Evolutionary conservation across 2,888 invertebrate genomes (phyloP), one percentile per base, ranked within the genome.

Genomic region (Herminia tarsipennalis): DNA sequence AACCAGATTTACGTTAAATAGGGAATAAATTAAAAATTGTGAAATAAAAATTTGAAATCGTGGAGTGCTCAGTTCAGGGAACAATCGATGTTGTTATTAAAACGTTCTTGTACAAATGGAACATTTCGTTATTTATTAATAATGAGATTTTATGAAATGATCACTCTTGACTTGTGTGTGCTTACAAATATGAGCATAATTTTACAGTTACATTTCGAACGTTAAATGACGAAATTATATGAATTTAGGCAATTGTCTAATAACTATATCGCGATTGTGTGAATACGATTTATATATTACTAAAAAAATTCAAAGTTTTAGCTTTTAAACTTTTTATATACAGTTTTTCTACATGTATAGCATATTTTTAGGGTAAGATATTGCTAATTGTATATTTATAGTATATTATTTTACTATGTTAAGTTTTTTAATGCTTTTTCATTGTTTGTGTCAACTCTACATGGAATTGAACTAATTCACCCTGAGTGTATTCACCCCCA

Each of bases 301-400:
- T 24, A 68, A 55, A 63, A 57, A 49, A 44, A 58, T 58, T 67
- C 29, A 50, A 74, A 71, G 70, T 70, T 76, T 59, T 71, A 70
- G 72, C 56, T 2, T 58, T 65, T 62, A 66, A 72, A 66, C 60
- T 58, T 76, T 82, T 83, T 83, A 77, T 81, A 84, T 71, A 73
- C 69, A 78, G 68, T 74, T 83, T 84, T 85, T 76, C 80, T 83
- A 76, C 73, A 61, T 80, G 77, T 79, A 81, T 77, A 83, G 72
- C 68, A 68, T 80, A 80, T 76, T 77, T 72, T 57, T 81, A 82
- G 77, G 63, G 13, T 83, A 81, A 82, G 80, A 51, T 80, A 75
- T 72, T 78, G 69, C 65, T 82, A 81, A 66, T 73, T 84, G 84
- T 83, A 80, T 78, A 84, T 83, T 78, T 71, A 73, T 81, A 81